Percentiles rank a stretch among this genome's conserved stretches.
These are phyloP conservation scores for Dasypus novemcinctus DNA, from an alignment of 2,113 vertebrate species.

Conservation along the genomic window DNA sequence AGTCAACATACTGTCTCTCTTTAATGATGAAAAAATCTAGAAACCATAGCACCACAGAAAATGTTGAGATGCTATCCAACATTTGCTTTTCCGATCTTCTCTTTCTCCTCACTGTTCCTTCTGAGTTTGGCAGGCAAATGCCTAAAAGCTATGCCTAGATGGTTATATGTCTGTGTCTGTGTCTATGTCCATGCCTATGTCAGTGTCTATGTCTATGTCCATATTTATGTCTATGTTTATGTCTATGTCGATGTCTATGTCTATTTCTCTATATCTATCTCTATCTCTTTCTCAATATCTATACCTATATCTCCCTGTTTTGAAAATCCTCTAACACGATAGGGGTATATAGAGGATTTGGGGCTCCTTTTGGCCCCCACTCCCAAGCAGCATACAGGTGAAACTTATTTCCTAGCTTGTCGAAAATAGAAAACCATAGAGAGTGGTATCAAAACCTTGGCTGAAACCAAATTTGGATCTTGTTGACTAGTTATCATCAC, in stretches of 20 bases:
- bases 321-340: not conserved
- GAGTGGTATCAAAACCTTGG: not conserved
- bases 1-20: not conserved
- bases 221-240: too few relatives aligned
- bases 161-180: not conserved
- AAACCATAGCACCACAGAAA: not conserved
- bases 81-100: not conserved
- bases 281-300: too few relatives aligned
- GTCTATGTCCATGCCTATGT: too few relatives aligned
- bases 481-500: not conserved
- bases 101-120: not conserved
- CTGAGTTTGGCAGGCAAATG: not conserved
- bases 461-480: not conserved
- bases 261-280: too few relatives aligned
- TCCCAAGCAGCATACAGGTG: not conserved
- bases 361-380: not conserved
- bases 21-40: slow-evolving; percentile 30
- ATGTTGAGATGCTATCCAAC: not conserved
- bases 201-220: too few relatives aligned
- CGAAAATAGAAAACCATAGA: not conserved
- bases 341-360: not conserved
- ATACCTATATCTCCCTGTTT: not conserved
- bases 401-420: not conserved
- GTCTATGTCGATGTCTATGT: too few relatives aligned
- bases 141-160: not conserved